Evolutionary conservation across 2,797 vertebrate genomes (phyloP).

Genomic region (Prunella strophiata): DNA sequence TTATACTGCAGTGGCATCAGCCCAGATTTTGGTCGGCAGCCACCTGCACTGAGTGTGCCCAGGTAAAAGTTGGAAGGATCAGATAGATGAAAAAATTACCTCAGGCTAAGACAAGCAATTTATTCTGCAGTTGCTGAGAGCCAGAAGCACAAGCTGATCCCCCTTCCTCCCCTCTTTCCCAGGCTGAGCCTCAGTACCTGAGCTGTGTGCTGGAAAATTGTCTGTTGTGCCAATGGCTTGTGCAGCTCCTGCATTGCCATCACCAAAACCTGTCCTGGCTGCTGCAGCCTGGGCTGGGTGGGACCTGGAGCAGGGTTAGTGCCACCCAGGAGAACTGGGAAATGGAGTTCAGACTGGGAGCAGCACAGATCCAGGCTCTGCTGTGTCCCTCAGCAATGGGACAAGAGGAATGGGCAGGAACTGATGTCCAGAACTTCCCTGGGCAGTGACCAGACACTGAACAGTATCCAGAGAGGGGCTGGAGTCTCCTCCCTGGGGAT

Average conservation of each 20-base stretch:
- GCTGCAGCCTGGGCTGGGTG: background rate
- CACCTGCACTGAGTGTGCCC: background rate
- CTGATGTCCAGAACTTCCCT: background rate
- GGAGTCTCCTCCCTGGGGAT: background rate
- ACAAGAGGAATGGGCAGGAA: background rate
- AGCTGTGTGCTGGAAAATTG: background rate
- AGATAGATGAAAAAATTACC: background rate
- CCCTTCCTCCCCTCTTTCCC: background rate
- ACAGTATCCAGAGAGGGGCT: background rate
- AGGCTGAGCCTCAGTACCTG: background rate
- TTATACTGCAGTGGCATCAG: background rate
- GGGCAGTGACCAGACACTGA: background rate
- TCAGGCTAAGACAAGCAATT: slow-evolving; percentile 11
- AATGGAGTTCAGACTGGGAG: background rate
- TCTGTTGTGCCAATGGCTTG: background rate
- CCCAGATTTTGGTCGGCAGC: background rate
- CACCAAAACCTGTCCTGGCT: background rate
- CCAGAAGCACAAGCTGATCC: background rate
- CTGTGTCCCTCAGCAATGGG: background rate
- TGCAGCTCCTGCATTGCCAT: background rate
- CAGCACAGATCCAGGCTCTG: background rate
- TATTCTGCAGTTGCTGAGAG: background rate
- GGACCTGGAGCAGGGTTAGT: background rate
- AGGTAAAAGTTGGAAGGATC: background rate
- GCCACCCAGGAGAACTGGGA: background rate